Evolutionary conservation across 1,140 invertebrate genomes (phyloP).

Genomic region (Lepidurus couesii): DNA sequence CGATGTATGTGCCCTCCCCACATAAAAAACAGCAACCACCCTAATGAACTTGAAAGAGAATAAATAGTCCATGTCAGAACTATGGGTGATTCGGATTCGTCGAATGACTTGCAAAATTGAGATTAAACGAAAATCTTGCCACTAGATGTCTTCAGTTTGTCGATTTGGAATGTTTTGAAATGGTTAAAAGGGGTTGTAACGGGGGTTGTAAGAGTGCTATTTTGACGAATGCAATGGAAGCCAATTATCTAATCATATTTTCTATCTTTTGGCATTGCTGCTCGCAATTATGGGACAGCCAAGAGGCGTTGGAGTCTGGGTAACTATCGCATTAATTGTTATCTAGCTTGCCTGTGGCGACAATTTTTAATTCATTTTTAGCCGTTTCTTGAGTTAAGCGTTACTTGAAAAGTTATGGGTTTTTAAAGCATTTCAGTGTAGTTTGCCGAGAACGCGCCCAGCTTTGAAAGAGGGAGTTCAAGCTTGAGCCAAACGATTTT

Average conservation of each 20-base stretch:
- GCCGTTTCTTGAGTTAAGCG: too few species aligned
- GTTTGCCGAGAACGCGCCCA: too few species aligned
- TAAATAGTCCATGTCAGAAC: too few species aligned
- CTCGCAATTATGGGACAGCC: constrained; percentile 20
- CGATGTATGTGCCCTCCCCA: too few species aligned
- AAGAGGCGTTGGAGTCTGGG: constrained; percentile 6
- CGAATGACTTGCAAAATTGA: neutral
- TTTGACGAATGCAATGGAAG: neutral
- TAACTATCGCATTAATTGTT: neutral
- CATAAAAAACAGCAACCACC: too few species aligned
- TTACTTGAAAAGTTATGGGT: too few species aligned
- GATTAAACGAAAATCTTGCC: neutral
- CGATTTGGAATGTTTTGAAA: neutral
- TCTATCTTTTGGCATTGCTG: constrained; percentile 19
- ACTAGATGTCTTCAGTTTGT: neutral
- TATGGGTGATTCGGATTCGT: too few species aligned
- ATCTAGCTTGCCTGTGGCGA: neutral
- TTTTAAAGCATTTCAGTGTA: too few species aligned
- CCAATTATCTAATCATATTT: constrained; percentile 16
- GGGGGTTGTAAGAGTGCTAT: neutral
- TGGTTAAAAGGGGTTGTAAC: neutral
- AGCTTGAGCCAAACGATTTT: neutral
- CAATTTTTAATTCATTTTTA: neutral
- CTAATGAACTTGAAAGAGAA: too few species aligned
- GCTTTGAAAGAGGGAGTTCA: neutral